Evolutionary conservation across 2,113 vertebrate genomes (phyloP), one percentile per base, ranked within the genome.

Genomic region (Orcinus orca): DNA sequence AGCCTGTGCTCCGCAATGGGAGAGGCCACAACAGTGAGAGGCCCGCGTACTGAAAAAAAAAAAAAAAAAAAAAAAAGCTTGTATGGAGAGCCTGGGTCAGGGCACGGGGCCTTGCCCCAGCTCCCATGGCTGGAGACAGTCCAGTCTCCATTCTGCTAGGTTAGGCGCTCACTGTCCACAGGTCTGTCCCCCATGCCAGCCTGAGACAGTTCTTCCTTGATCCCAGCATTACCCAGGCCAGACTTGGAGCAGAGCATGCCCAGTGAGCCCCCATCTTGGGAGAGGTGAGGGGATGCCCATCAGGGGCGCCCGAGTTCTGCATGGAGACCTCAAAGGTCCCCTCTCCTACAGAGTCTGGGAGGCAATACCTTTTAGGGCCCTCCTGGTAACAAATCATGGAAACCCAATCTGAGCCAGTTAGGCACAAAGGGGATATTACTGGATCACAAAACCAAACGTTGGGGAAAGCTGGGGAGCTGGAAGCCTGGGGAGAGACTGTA

Each of bases 301-400:
- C 50, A 58, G 50, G 6, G 6, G 2, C 5, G 33, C 63, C 63
- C 8, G 8, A n/a, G 38, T 62, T 73, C 94, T 74, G 21, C 31
- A 36, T 1, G 5, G n/a, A 85, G 83, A 41, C 65, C 76, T 76
- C 26, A 26, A 12, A 2, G 6, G 15, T 65, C 68, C 38, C 60
- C 70, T 96, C 60, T 76, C 80, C 44, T 85, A 55, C 14, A 58
- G 36, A 17, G n/a, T 60, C 67, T 71, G 14, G 2, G 58, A 79
- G 20, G 17, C 8, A 36, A 26, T 62, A 29, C 38, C 10, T 47
- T 83, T 58, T 65, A 62, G 68, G 15, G 6, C 5, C 7, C 33
- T 81, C 53, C 29, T 63, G 21, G 55, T 87, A 58, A 91, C 38
- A 68, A 89, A 79, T 53, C 25, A 60, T 76, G 29, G 87, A 81